Percentiles rank a stretch among this genome's conserved stretches.
Evolutionary conservation across 2,888 invertebrate genomes (phyloP).

Genomic region (Antitype chi): DNA sequence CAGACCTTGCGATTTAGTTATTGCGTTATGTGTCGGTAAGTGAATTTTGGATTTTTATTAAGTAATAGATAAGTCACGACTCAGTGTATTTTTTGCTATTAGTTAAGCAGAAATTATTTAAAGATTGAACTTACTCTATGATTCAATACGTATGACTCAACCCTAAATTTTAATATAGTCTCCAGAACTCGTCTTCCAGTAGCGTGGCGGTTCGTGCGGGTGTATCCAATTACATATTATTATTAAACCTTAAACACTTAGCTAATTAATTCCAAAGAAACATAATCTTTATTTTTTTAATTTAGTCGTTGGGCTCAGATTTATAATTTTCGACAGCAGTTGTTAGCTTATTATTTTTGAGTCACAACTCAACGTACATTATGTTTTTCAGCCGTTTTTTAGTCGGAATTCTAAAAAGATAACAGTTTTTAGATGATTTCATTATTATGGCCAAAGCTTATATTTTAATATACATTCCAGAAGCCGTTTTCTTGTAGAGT

Average conservation of each 20-base stretch:
- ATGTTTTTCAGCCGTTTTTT: background rate
- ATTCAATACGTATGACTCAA: no score
- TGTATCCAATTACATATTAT: no score
- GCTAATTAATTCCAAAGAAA: background rate
- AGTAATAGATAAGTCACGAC: no score
- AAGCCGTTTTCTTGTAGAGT: conserved; percentile 40
- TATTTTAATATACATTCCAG: conserved; percentile 61
- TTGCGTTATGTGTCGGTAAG: no score
- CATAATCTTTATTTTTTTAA: background rate
- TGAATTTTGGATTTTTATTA: no score
- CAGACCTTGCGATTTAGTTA: no score
- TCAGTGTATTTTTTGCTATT: no score
- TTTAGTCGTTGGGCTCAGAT: background rate
- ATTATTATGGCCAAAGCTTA: conserved; percentile 18
- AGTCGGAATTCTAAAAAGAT: background rate
- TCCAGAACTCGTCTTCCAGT: no score
- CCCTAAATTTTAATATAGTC: no score
- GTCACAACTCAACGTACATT: background rate
- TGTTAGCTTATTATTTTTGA: background rate
- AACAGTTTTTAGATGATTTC: background rate
- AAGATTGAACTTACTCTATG: no score
- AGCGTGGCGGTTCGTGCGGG: no score
- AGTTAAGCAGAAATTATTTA: no score
- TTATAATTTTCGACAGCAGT: background rate
- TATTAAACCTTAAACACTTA: background rate